phyloP scores from a whole-genome alignment of 2,797 vertebrate species.

The Macroramphosus scolopax region DNA sequence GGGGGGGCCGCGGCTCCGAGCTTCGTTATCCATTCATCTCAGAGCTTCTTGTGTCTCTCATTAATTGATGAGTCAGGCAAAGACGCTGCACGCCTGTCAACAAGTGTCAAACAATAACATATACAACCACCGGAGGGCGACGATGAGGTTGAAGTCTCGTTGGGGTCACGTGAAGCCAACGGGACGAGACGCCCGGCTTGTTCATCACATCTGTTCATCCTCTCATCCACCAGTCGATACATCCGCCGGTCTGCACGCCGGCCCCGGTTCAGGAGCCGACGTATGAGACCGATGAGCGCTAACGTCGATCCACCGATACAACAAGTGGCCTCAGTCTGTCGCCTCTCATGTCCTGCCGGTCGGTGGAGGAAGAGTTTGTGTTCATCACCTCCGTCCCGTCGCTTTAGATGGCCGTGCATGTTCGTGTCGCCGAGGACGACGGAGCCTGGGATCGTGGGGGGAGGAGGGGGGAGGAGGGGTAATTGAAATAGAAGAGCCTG shows the following conservation, averaged over 20 bases:
- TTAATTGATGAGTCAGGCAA: background rate
- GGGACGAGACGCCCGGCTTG: no score
- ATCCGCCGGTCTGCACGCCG: no score
- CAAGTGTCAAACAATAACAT: no score
- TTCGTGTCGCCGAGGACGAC: constrained; percentile 30
- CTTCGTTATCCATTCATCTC: constrained; percentile 2
- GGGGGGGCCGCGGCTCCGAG: background rate
- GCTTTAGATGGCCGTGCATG: constrained; percentile 23
- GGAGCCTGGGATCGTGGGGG: no score
- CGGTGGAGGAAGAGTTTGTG: constrained; percentile 22
- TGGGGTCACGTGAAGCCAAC: no score
- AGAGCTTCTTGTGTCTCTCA: background rate
- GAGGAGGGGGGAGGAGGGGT: constrained; percentile 12
- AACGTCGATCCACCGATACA: constrained; percentile 65
- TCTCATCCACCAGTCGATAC: no score
- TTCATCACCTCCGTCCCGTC: constrained; percentile 37
- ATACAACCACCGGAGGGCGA: no score
- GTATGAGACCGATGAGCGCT: constrained; percentile 66
- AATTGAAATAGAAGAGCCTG: constrained; percentile 61
- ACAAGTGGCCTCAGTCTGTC: constrained; percentile 69
- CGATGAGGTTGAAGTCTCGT: no score
- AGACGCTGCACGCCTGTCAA: background rate
- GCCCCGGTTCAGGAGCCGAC: constrained; percentile 59
- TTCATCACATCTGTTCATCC: no score
- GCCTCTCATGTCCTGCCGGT: no score